Evolutionary conservation across 2,113 vertebrate species (phyloP).

Genomic region (Puffinus mauretanicus): DNA sequence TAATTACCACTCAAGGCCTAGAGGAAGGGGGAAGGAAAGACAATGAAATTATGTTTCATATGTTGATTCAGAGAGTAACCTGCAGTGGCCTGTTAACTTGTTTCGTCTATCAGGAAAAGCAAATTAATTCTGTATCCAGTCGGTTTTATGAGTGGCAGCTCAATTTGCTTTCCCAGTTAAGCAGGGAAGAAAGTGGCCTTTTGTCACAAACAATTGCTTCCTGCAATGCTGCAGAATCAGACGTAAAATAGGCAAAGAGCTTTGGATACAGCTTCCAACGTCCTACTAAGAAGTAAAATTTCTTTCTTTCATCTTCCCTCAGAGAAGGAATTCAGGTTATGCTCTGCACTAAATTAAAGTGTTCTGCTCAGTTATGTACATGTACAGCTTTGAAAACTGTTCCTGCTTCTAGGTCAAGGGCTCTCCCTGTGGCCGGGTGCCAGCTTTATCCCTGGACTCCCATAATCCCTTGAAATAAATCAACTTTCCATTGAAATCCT

Average conservation of each 20-base stretch:
- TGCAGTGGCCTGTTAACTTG: constrained; percentile 42
- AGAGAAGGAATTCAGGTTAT: constrained; percentile 66
- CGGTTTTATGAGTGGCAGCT: constrained; percentile 59
- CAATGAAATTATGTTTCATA: constrained; percentile 56
- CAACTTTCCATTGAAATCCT: constrained; percentile 76
- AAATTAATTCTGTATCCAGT: constrained; percentile 54
- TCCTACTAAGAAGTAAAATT: constrained; percentile 52
- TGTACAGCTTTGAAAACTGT: constrained; percentile 62
- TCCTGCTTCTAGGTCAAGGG: constrained; percentile 80
- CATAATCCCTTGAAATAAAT: constrained; percentile 78
- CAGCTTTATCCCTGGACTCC: constrained; percentile 73
- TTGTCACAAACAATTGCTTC: constrained; percentile 65
- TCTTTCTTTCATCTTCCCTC: constrained; percentile 65
- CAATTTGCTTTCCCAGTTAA: constrained; percentile 54
- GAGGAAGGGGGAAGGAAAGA: constrained; percentile 2
- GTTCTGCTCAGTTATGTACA: constrained; percentile 52
- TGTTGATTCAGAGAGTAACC: constrained; percentile 44
- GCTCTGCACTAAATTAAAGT: constrained; percentile 55
- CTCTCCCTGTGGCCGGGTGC: constrained; percentile 73
- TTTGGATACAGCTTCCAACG: constrained; percentile 37
- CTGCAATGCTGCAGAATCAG: constrained; percentile 49
- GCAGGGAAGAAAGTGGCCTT: constrained; percentile 37
- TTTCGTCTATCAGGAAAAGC: constrained; percentile 40
- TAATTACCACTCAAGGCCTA: constrained; percentile 69
- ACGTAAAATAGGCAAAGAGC: constrained; percentile 54